These are phyloP conservation scores for Netelia virgata DNA, from an alignment of 2,888 invertebrate species.

Conservation along the genomic window DNA sequence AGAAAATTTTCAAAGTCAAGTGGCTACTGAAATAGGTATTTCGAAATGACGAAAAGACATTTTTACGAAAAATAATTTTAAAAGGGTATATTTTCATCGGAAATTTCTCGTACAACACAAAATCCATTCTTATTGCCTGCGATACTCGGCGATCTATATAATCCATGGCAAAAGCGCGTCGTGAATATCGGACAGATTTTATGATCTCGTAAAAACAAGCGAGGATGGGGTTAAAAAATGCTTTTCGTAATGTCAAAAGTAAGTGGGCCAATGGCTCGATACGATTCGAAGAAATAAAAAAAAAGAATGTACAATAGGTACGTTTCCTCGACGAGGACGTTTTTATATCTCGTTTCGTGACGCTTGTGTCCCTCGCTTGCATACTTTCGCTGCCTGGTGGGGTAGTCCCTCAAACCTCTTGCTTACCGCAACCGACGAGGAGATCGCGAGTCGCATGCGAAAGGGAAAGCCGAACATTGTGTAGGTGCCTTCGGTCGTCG, in stretches of 20 bases:
- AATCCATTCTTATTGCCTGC: too few relatives aligned
- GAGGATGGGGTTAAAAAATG: neutral
- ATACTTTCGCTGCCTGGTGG: conserved; percentile 22
- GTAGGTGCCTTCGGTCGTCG: conserved; percentile 1
- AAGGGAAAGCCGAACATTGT: conserved; percentile 27
- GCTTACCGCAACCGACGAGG: conserved; percentile 38
- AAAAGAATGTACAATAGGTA: neutral
- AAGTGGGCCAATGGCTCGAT: conserved; percentile 20
- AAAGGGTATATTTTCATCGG: too few relatives aligned
- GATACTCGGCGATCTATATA: too few relatives aligned
- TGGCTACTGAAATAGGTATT: too few relatives aligned
- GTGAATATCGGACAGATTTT: too few relatives aligned
- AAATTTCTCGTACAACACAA: too few relatives aligned
- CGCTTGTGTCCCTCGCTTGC: neutral
- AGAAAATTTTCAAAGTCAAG: too few relatives aligned
- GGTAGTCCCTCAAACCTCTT: conserved; percentile 51
- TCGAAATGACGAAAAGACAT: too few relatives aligned
- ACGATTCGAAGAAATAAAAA: neutral
- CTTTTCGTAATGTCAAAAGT: conserved; percentile 9
- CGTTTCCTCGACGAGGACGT: neutral
- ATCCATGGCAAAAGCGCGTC: too few relatives aligned
- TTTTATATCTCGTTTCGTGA: neutral
- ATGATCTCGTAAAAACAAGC: too few relatives aligned
- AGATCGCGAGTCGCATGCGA: conserved; percentile 35
- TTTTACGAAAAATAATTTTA: too few relatives aligned